phyloP scores from a whole-genome alignment of 2,888 invertebrate species.

The Meganola albula region DNA sequence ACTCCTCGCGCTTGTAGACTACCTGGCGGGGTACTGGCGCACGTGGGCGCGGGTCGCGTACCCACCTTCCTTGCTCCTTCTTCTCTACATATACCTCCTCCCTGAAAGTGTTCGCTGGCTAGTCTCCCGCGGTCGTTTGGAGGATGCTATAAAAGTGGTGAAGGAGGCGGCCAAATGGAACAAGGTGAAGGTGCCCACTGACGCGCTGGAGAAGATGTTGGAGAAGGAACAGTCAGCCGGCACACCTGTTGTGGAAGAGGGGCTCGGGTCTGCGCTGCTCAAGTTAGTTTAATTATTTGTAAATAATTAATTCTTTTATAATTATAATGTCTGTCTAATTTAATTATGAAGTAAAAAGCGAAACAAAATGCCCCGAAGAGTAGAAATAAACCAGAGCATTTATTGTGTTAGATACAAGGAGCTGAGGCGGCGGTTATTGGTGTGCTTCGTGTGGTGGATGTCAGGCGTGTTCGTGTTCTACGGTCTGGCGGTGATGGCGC shows the following conservation, averaged over 20 bases:
- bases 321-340: too few relatives aligned
- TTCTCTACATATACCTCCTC: slow-evolving; percentile 83
- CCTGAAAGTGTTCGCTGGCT: slow-evolving; percentile 89
- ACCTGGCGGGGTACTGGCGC: slow-evolving; percentile 84
- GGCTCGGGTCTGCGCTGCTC: slow-evolving; percentile 48
- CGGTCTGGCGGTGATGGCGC: slow-evolving; percentile 64
- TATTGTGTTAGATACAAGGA: slow-evolving; percentile 42
- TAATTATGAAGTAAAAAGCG: too few relatives aligned
- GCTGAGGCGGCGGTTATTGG: slow-evolving; percentile 55
- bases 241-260: slow-evolving; percentile 47
- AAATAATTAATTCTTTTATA: too few relatives aligned
- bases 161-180: slow-evolving; percentile 80
- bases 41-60: slow-evolving; percentile 82
- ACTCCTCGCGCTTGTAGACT: slow-evolving; percentile 81
- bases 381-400: too few relatives aligned
- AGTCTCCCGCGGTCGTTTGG: slow-evolving; percentile 79
- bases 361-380: too few relatives aligned
- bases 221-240: slow-evolving; percentile 45
- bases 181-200: slow-evolving; percentile 63
- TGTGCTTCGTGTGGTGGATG: slow-evolving; percentile 67
- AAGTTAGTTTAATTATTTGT: slow-evolving; percentile 45
- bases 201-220: slow-evolving; percentile 62
- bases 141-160: slow-evolving; percentile 79
- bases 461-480: slow-evolving; percentile 69
- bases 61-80: slow-evolving; percentile 81